Conservation (phyloP, 2,888 invertebrate species). For the Xestia c-nigrum region DNA sequence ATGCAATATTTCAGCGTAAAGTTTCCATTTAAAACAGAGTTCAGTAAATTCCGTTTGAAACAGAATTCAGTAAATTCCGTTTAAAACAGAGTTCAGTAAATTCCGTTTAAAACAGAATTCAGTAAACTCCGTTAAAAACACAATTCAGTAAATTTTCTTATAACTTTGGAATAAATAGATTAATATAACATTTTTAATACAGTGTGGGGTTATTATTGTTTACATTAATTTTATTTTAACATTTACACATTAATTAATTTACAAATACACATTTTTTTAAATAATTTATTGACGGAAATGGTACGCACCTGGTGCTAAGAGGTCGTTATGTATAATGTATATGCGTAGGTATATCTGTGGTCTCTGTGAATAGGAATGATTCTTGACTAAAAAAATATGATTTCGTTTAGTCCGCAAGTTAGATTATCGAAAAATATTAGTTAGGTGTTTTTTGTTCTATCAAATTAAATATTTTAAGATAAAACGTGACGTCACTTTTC, state of each 20-base stretch:
- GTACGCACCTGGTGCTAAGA: too few species aligned
- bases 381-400: too few species aligned
- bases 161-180: slow-evolving; percentile 55
- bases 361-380: background rate
- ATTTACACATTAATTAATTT: slow-evolving; percentile 43
- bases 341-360: background rate
- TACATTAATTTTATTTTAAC: slow-evolving; percentile 28
- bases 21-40: background rate
- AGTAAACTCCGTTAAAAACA: slow-evolving; percentile 36
- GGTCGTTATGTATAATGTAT: too few species aligned
- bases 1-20: slow-evolving; percentile 35
- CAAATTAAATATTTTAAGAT: too few species aligned
- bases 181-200: slow-evolving; percentile 26
- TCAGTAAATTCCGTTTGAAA: too few species aligned
- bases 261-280: slow-evolving; percentile 53
- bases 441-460: too few species aligned
- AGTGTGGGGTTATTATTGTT: slow-evolving; percentile 49
- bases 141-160: slow-evolving; percentile 9
- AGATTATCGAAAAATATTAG: too few species aligned
- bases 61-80: slow-evolving; percentile 8
- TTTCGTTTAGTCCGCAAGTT: too few species aligned
- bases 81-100: background rate
- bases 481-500: too few species aligned
- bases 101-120: too few species aligned
- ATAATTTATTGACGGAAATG: background rate